Evolutionary conservation across 2,797 vertebrate genomes (phyloP).

Genomic region (Hoplostethus atlanticus): DNA sequence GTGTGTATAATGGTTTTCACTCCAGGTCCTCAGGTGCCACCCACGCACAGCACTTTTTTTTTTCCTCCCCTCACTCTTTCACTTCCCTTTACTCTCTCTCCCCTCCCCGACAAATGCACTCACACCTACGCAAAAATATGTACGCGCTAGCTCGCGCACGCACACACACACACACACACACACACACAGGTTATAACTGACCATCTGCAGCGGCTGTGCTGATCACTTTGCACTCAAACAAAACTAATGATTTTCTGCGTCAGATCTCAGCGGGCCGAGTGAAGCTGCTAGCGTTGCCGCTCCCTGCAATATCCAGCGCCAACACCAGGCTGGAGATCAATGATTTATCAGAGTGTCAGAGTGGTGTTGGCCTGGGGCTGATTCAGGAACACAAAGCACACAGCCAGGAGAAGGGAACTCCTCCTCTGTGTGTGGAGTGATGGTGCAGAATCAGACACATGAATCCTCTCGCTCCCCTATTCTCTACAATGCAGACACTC

Average conservation of each 20-base stretch:
- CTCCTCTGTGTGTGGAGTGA: conserved; percentile 58
- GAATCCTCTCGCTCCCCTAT: conserved; percentile 35
- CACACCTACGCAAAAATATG: conserved; percentile 65
- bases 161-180: conserved; percentile 16
- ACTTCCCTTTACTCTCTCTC: conserved; percentile 45
- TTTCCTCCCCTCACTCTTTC: conserved; percentile 52
- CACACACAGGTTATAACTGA: conserved; percentile 49
- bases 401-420: conserved; percentile 65
- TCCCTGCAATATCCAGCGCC: conserved; percentile 68
- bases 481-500: conserved; percentile 29
- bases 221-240: conserved; percentile 68
- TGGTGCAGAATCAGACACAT: conserved; percentile 53
- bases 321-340: conserved; percentile 66
- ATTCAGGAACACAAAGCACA: conserved; percentile 68
- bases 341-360: conserved; percentile 78
- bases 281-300: conserved; percentile 48
- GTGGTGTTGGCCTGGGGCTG: conserved; percentile 62
- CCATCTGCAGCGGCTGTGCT: conserved; percentile 54
- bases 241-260: conserved; percentile 70
- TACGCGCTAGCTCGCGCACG: not conserved
- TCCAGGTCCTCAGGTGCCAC: conserved; percentile 80
- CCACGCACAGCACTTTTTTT: conserved; percentile 71
- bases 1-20: conserved; percentile 79
- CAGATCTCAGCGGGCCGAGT: conserved; percentile 60
- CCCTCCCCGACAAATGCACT: conserved; percentile 63